Percentiles rank a stretch among this genome's conserved stretches.
phyloP scores from a whole-genome alignment of 1,140 invertebrate genomes.

The Eumaeus atala region DNA sequence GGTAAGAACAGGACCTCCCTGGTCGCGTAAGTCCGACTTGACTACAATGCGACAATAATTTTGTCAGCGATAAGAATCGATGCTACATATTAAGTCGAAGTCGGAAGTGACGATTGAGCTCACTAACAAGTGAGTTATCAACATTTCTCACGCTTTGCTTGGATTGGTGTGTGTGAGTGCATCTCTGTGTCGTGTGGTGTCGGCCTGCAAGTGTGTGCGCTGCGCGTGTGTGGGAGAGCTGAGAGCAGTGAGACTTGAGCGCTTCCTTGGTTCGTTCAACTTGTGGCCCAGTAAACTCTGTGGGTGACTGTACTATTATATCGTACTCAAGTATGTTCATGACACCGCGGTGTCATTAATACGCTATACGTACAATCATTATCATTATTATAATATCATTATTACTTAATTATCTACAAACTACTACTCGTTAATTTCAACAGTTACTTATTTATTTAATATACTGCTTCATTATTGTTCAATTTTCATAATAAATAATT shows the following conservation, averaged over 20 bases:
- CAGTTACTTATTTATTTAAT: too few species aligned
- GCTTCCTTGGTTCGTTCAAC: constrained; percentile 54
- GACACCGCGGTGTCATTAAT: too few species aligned
- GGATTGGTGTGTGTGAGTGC: constrained; percentile 43
- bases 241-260: constrained; percentile 54
- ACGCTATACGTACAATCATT: constrained; percentile 8
- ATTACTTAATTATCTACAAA: too few species aligned
- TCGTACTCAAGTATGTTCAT: constrained; percentile 10
- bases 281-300: constrained; percentile 72
- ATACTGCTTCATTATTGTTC: too few species aligned
- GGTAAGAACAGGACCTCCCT: too few species aligned
- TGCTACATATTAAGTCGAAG: constrained; percentile 29
- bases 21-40: not conserved
- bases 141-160: constrained; percentile 67
- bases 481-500: too few species aligned
- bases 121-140: constrained; percentile 70
- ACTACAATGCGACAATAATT: not conserved
- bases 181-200: constrained; percentile 43
- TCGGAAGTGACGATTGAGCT: constrained; percentile 65
- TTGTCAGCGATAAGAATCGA: constrained; percentile 12
- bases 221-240: constrained; percentile 50
- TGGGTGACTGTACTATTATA: constrained; percentile 41
- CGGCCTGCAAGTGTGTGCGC: too few species aligned
- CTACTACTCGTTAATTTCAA: too few species aligned
- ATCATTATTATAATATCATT: too few species aligned